Evolutionary conservation across 2,888 invertebrate species (phyloP).

Genomic region (Drosophila melanosoma): DNA sequence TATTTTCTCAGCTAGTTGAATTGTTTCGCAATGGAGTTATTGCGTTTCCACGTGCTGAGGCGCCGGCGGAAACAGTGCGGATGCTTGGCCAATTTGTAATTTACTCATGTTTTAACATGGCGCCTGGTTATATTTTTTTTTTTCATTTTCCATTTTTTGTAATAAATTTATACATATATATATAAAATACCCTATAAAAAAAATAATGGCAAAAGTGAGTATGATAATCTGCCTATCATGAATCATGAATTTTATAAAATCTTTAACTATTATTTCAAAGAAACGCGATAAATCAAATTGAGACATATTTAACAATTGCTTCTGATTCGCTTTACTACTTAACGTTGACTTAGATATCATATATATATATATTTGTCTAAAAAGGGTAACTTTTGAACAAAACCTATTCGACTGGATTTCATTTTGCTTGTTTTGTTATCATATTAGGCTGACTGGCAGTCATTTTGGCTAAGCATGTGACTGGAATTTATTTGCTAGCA

Average conservation of each 20-base stretch:
- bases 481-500: conserved; percentile 61
- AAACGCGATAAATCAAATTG: neutral
- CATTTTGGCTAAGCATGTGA: conserved; percentile 63
- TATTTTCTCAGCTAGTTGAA: conserved; percentile 64
- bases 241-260: neutral
- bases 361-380: neutral
- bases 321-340: neutral
- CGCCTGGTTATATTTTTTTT: conserved; percentile 23
- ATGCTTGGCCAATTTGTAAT: conserved; percentile 69
- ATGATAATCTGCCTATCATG: neutral
- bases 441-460: conserved; percentile 47
- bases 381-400: conserved; percentile 11
- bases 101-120: conserved; percentile 50
- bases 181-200: conserved; percentile 29
- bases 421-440: conserved; percentile 45
- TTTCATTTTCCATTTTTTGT: conserved; percentile 1
- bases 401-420: neutral
- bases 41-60: conserved; percentile 60
- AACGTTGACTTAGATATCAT: neutral
- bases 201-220: neutral
- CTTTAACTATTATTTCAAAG: neutral
- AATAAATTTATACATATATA: conserved; percentile 11
- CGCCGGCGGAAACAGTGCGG: conserved; percentile 31
- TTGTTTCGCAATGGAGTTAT: conserved; percentile 64
- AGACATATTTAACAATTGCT: too few relatives aligned